phyloP scores from a whole-genome alignment of 2,113 vertebrate genomes.

The Oophaga pumilio region DNA sequence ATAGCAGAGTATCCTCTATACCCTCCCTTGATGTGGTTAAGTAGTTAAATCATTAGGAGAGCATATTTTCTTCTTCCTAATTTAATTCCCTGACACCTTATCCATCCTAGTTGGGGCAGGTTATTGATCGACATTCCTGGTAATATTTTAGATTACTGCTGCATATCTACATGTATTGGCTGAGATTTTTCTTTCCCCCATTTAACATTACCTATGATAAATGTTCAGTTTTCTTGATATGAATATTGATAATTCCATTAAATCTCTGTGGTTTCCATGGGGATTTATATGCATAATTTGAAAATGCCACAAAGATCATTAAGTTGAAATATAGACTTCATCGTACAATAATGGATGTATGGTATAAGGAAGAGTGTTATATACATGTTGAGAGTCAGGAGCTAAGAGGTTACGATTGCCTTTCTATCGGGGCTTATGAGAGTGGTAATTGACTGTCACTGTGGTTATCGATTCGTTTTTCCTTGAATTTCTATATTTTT shows the following conservation, averaged over 20 bases:
- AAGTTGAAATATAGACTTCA: constrained; percentile 1
- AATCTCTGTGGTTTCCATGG: background rate
- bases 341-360: background rate
- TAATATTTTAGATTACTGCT: constrained; percentile 7
- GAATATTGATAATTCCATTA: constrained; percentile 29
- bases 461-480: too few species aligned
- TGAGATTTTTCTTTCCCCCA: background rate
- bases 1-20: too few species aligned
- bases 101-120: background rate
- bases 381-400: background rate
- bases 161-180: background rate
- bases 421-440: background rate
- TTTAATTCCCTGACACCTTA: background rate
- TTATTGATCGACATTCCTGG: constrained; percentile 6
- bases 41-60: background rate
- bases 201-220: constrained; percentile 16
- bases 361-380: background rate
- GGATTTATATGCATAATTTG: constrained; percentile 17
- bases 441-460: background rate
- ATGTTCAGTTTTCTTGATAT: constrained; percentile 5
- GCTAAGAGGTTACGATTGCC: background rate
- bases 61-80: background rate
- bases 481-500: too few species aligned
- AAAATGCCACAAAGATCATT: constrained; percentile 21
- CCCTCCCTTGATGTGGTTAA: too few species aligned